phyloP scores from a whole-genome alignment of 1,140 invertebrate species.

The Onthophagus taurus region DNA sequence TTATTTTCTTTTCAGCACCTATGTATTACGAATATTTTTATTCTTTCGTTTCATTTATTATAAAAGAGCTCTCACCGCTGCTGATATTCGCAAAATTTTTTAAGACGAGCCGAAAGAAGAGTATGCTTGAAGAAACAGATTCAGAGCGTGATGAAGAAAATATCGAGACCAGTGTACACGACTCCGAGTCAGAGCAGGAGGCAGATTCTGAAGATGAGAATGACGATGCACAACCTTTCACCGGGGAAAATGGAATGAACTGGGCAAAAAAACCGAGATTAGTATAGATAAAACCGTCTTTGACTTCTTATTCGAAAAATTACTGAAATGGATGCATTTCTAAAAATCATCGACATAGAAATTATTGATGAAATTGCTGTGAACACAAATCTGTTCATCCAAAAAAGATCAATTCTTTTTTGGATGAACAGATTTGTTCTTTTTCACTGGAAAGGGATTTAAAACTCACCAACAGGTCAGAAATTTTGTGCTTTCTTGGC shows the following conservation, averaged over 20 bases:
- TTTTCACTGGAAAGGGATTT: not conserved
- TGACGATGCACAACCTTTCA: not conserved
- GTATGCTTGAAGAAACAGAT: too few species aligned
- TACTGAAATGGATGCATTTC: not conserved
- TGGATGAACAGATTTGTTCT: too few species aligned
- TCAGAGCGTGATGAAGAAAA: not conserved
- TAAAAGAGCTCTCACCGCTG: too few species aligned
- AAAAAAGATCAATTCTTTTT: slow-evolving; percentile 1
- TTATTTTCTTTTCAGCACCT: too few species aligned
- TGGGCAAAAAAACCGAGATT: not conserved
- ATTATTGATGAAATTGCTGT: not conserved
- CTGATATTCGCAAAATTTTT: too few species aligned
- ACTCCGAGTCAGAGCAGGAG: not conserved
- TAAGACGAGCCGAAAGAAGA: too few species aligned
- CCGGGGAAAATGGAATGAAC: not conserved
- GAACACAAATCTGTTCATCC: not conserved
- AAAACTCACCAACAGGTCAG: not conserved
- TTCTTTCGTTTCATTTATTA: too few species aligned
- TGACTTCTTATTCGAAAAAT: not conserved
- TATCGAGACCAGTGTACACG: not conserved
- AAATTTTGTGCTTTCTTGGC: not conserved
- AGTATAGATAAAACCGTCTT: not conserved
- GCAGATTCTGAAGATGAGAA: not conserved
- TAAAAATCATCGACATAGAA: not conserved
- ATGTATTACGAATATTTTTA: too few species aligned